A percentile compares a stretch with the other conserved stretches of the same genome.
These are phyloP conservation scores for Onychomys torridus DNA, from an alignment of 2,797 vertebrate species.

Conservation along the genomic window DNA sequence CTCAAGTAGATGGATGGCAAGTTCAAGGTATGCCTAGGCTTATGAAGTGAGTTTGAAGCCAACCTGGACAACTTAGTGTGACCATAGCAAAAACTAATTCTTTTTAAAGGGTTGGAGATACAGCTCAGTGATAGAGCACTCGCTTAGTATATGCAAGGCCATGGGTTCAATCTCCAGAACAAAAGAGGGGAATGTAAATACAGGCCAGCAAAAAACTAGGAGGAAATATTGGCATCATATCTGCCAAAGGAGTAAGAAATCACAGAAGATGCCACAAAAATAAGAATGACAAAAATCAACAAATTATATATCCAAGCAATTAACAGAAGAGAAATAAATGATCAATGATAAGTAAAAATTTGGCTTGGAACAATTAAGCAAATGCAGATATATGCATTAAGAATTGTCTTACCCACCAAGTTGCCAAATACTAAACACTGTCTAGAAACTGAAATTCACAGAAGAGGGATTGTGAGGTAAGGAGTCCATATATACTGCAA, in stretches of 20 bases:
- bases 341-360: background rate
- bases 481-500: too few relatives aligned
- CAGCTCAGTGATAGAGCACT: background rate
- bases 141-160: background rate
- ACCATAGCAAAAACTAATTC: background rate
- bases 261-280: background rate
- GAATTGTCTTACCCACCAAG: background rate
- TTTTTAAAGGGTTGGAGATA: background rate
- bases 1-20: background rate
- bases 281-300: background rate
- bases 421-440: background rate
- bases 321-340: background rate
- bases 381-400: background rate
- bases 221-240: background rate
- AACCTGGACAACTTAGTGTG: background rate
- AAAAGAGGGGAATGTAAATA: background rate
- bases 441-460: too few relatives aligned
- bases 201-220: background rate
- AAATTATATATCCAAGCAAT: background rate
- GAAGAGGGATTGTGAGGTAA: background rate
- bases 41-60: background rate
- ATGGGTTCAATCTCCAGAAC: background rate
- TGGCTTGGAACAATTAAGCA: background rate
- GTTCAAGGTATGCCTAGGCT: background rate
- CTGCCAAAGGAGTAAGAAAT: background rate